Evolutionary conservation across 2,797 vertebrate genomes (phyloP).

Genomic region (Melanotaenia boesemani): DNA sequence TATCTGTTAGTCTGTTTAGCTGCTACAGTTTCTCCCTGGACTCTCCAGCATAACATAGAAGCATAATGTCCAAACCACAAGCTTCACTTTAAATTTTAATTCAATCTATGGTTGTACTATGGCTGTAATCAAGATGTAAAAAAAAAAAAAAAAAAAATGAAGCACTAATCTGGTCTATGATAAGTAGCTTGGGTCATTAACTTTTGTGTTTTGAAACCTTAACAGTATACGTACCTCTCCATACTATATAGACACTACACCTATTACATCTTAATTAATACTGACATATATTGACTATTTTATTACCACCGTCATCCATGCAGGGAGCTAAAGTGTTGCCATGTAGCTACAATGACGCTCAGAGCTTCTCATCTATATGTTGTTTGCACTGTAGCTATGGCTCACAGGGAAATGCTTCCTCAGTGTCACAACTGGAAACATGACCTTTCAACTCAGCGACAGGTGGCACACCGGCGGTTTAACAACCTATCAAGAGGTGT

Average conservation of each 20-base stretch:
- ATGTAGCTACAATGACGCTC: neutral
- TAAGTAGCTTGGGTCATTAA: neutral
- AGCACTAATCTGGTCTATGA: neutral
- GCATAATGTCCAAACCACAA: too few species aligned
- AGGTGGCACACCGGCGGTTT: slow-evolving; percentile 7
- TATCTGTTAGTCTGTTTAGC: neutral
- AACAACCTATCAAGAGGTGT: slow-evolving; percentile 8
- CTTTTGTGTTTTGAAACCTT: too few species aligned
- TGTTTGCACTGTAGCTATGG: neutral
- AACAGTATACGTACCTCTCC: too few species aligned
- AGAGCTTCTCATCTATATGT: neutral
- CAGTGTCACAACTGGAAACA: slow-evolving; percentile 15
- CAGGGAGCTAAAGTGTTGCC: too few species aligned
- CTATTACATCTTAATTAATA: too few species aligned
- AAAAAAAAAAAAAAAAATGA: neutral
- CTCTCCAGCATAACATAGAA: neutral
- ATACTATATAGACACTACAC: too few species aligned
- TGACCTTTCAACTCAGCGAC: slow-evolving; percentile 27
- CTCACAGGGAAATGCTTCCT: neutral
- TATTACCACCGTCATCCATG: too few species aligned
- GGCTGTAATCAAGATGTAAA: neutral
- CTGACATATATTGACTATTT: too few species aligned
- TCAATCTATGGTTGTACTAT: neutral
- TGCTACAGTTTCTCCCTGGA: neutral
- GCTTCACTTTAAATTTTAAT: neutral